These are phyloP conservation scores for Corella eumyota DNA, from an alignment of 23 tunicate species.

Conservation along the genomic window DNA sequence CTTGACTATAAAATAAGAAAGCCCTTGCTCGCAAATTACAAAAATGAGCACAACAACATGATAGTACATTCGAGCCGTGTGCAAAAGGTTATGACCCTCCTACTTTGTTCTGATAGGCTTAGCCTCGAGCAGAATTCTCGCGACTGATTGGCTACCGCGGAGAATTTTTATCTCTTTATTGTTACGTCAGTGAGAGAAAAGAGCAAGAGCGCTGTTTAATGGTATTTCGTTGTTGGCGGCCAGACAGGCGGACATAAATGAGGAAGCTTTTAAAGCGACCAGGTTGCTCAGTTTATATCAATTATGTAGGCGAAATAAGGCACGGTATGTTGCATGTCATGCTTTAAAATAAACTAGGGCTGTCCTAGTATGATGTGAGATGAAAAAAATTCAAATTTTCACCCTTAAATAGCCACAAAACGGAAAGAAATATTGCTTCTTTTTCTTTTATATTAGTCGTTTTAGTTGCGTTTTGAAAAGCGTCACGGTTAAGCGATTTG, in stretches of 20 bases:
- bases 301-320: too few species aligned
- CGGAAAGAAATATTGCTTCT: too few species aligned
- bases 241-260: slow-evolving; percentile 1
- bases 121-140: slow-evolving; percentile 6
- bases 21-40: too few species aligned
- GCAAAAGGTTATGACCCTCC: slow-evolving; percentile 84
- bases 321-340: too few species aligned
- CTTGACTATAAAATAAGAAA: too few species aligned
- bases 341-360: too few species aligned
- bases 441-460: too few species aligned
- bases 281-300: not conserved
- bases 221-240: slow-evolving; percentile 15
- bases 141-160: slow-evolving; percentile 32
- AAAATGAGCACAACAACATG: slow-evolving; percentile 82
- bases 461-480: too few species aligned
- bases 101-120: slow-evolving; percentile 40
- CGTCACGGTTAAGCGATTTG: too few species aligned
- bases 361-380: too few species aligned
- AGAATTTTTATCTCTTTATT: not conserved
- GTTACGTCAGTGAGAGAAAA: slow-evolving; percentile 30
- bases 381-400: too few species aligned
- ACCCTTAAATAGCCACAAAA: too few species aligned
- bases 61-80: slow-evolving; percentile 82
- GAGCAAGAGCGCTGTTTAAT: not conserved
- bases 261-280: not conserved